A percentile compares a stretch with the other conserved stretches of the same genome.
phyloP scores from a whole-genome alignment of 2,113 vertebrate species.

The Coregonus clupeaformis region DNA sequence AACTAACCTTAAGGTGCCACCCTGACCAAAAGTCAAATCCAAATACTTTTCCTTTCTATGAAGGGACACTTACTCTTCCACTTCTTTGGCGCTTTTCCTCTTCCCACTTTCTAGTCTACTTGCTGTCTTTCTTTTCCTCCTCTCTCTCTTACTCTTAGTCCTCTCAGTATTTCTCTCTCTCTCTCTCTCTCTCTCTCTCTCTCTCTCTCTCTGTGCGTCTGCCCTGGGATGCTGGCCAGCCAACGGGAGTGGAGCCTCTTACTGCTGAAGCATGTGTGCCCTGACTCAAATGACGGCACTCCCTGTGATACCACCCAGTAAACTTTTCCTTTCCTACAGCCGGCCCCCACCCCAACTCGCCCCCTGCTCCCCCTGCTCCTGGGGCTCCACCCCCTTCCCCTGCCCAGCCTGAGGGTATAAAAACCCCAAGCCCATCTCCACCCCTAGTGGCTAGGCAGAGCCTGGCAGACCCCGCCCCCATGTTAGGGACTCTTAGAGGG shows the following conservation, averaged over 20 bases:
- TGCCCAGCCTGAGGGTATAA: slow-evolving; percentile 61
- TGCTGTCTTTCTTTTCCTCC: slow-evolving; percentile 36
- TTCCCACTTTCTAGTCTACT: slow-evolving; percentile 22
- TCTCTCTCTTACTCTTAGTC: slow-evolving; percentile 23
- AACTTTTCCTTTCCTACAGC: slow-evolving; percentile 58
- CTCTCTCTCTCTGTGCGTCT: slow-evolving; percentile 45
- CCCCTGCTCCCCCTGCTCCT: slow-evolving; percentile 38
- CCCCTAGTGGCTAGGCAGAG: slow-evolving; percentile 26
- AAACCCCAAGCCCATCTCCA: slow-evolving; percentile 35
- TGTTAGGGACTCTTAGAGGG: background rate
- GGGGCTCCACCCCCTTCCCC: slow-evolving; percentile 53
- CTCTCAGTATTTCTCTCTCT: slow-evolving; percentile 36
- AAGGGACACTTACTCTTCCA: slow-evolving; percentile 22
- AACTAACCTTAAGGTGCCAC: slow-evolving; percentile 50
- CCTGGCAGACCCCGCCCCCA: slow-evolving; percentile 45
- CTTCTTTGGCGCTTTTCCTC: slow-evolving; percentile 37
- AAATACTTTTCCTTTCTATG: slow-evolving; percentile 9
- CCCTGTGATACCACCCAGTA: slow-evolving; percentile 73
- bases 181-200: slow-evolving; percentile 26
- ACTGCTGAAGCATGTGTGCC: slow-evolving; percentile 73
- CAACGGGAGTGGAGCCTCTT: slow-evolving; percentile 76
- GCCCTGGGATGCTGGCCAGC: slow-evolving; percentile 82
- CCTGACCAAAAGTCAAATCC: slow-evolving; percentile 16
- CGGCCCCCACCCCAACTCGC: slow-evolving; percentile 52
- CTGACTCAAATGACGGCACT: slow-evolving; percentile 81